Evolutionary conservation across 2,888 invertebrate species (phyloP), one percentile per base, ranked within the genome.

Genomic region (Sphinx pinastri): DNA sequence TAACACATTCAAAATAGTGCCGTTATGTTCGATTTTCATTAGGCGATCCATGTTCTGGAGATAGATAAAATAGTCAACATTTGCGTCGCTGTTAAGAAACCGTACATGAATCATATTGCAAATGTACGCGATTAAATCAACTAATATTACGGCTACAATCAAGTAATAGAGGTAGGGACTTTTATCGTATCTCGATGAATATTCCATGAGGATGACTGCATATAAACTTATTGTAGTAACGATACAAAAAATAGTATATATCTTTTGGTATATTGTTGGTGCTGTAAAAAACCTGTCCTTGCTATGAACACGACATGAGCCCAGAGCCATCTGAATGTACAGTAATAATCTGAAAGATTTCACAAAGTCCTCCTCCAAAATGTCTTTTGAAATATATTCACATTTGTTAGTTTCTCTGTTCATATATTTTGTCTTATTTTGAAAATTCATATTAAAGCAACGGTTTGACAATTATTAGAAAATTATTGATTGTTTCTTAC

Each of bases 31-130:
- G 25, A 89, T 74, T 45, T 81, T 83, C 84, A 91, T 84, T 1
- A 82, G 70, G 19, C 87, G 81, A 68, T 91, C 89, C 4, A 90
- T 81, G 73, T 85, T 78, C 76, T 92, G 90, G 69, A 90, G 76
- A 76, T 82, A 80, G 0, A 89, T 75, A n/a, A 80, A 81, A 67
- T 90, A 88, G 4, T 80, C 76, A 0, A 83, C 80, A 72, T 89
- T 90, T 0, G 71, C 72, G 2, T 81, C 75, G 2, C 81, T 79
- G 71, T 88, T 87, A 5, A 80, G 45, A 54, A 91, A 91, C n/a
- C 89, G 80, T 11, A 82, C 79, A 67, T 90, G 82, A 52, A 88
- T 75, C 1, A 85, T 73, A 67, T 82, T 82, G 57, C 74, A 76
- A 2, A 81, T 8, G 67, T 77, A 86, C 0, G 76, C 72, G 25